phyloP scores from a whole-genome alignment of 2,113 vertebrate genomes.

The Mustela nigripes region DNA sequence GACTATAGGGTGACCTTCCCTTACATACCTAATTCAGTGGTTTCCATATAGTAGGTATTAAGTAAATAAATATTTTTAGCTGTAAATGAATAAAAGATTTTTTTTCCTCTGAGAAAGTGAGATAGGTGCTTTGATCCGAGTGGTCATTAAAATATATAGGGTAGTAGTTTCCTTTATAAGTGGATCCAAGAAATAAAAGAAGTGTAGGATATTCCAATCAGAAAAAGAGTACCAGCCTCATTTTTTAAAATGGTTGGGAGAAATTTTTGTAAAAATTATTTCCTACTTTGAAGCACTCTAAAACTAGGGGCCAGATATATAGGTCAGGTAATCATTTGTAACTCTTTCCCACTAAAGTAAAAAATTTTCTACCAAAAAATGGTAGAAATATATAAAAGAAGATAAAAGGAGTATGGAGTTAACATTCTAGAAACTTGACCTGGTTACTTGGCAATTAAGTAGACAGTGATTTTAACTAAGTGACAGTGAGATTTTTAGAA shows the following conservation, averaged over 20 bases:
- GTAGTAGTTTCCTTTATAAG: not conserved
- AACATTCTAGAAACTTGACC: not conserved
- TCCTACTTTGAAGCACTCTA: not conserved
- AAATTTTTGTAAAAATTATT: slow-evolving; percentile 57
- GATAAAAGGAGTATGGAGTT: not conserved
- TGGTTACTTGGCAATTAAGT: not conserved
- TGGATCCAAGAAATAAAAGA: not conserved
- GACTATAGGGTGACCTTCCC: not conserved
- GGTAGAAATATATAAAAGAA: not conserved
- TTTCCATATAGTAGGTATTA: not conserved
- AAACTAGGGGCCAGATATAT: not conserved
- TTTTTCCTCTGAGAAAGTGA: slow-evolving; percentile 31
- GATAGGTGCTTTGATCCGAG: not conserved
- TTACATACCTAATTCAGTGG: not conserved
- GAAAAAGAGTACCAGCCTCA: not conserved
- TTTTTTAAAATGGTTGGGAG: slow-evolving; percentile 3
- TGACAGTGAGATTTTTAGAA: not conserved
- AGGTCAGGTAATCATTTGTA: not conserved
- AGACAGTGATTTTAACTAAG: slow-evolving; percentile 3
- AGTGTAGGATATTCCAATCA: not conserved
- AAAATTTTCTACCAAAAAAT: not conserved
- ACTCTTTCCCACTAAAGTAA: not conserved
- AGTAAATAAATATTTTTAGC: slow-evolving; percentile 24
- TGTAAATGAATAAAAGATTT: not conserved
- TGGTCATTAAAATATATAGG: slow-evolving; percentile 12